Evolutionary conservation across 2,888 invertebrate genomes (phyloP).

Genomic region (Belgica antarctica): DNA sequence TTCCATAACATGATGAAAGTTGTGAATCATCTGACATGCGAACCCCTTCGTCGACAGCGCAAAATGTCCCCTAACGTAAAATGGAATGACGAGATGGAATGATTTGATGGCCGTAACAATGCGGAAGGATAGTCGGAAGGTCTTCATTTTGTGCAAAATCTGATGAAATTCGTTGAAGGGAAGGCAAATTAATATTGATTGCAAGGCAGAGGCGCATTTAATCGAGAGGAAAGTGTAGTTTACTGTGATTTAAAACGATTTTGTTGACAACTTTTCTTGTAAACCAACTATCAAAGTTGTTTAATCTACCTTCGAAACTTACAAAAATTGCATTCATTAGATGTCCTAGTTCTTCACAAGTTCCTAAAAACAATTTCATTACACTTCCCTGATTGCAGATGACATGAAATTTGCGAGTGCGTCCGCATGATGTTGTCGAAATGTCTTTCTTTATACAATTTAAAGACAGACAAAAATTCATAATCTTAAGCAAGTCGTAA

Average conservation of each 20-base stretch:
- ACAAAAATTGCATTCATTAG: too few relatives aligned
- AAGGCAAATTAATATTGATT: not conserved
- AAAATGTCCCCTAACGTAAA: slow-evolving; percentile 18
- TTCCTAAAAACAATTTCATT: too few relatives aligned
- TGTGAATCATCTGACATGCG: not conserved
- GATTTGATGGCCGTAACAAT: slow-evolving; percentile 1
- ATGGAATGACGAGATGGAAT: not conserved
- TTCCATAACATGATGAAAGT: not conserved
- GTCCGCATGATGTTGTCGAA: not conserved
- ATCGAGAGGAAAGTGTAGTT: too few relatives aligned
- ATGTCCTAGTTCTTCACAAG: too few relatives aligned
- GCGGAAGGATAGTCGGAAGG: slow-evolving; percentile 36
- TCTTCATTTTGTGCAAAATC: slow-evolving; percentile 35
- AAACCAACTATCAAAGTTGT: too few relatives aligned
- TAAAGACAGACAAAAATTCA: slow-evolving; percentile 6
- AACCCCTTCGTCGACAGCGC: not conserved
- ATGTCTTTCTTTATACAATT: slow-evolving; percentile 16
- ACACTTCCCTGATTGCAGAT: slow-evolving; percentile 37
- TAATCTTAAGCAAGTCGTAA: slow-evolving; percentile 38
- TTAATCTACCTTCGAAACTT: not conserved
- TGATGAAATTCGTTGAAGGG: not conserved
- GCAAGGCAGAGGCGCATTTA: not conserved
- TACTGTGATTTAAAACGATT: too few relatives aligned
- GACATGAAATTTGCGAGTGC: slow-evolving; percentile 40
- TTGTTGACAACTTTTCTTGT: too few relatives aligned